Conservation (phyloP, 35 echinoderm and acorn worm genomes). For the Holothuria glaberrima region DNA sequence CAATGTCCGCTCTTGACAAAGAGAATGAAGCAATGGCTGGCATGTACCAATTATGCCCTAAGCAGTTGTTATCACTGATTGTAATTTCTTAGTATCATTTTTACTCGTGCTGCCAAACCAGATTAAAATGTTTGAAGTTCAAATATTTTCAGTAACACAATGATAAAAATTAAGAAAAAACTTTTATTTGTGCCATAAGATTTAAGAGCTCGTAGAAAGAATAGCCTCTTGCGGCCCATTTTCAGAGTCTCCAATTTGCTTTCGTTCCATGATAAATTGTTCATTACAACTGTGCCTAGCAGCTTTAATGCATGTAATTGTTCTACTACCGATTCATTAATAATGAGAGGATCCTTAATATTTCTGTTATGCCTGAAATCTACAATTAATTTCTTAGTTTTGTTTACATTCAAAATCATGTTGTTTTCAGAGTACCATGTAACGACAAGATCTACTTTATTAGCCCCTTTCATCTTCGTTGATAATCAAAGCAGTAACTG, state of each 20-base stretch:
- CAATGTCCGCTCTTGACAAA: no score
- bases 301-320: background rate
- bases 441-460: background rate
- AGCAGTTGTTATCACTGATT: no score
- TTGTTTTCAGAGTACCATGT: constrained; percentile 29
- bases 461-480: constrained; percentile 14
- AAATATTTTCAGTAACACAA: background rate
- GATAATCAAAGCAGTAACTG: constrained; percentile 22
- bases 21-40: no score
- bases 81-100: background rate
- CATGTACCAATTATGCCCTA: no score
- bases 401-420: constrained; percentile 16
- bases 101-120: background rate
- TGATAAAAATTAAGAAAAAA: background rate
- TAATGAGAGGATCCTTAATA: background rate
- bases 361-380: constrained; percentile 27
- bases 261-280: constrained; percentile 8
- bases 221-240: constrained; percentile 8
- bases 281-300: background rate
- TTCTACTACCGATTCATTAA: constrained; percentile 27
- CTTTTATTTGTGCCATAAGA: background rate
- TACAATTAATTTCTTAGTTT: constrained; percentile 37
- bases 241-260: background rate
- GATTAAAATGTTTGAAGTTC: background rate
- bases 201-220: constrained; percentile 6